phyloP scores from a whole-genome alignment of 2,888 invertebrate species.

The Scelioninae gen. 1 region DNA sequence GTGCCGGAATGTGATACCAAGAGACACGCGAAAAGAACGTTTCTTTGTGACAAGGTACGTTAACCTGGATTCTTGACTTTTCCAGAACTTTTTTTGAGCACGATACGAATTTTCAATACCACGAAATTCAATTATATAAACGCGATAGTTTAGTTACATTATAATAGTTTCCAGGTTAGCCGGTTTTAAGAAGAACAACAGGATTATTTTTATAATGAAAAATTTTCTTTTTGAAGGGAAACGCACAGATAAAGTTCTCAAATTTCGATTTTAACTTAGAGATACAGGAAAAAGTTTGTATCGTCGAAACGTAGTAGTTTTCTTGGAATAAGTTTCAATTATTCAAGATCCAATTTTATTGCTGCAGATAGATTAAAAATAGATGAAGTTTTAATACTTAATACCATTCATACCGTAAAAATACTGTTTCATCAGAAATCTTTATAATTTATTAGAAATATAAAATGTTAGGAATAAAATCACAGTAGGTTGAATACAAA shows the following conservation, averaged over 20 bases:
- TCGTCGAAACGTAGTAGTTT: no score
- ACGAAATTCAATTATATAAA: not conserved
- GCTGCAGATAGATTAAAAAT: no score
- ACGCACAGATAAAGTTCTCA: not conserved
- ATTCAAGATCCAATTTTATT: not conserved
- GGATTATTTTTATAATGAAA: no score
- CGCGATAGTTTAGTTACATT: not conserved
- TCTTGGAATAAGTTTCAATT: not conserved
- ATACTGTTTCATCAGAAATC: no score
- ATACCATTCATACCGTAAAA: no score
- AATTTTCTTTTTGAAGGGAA: not conserved
- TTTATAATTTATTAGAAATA: no score
- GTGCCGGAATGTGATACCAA: conserved; percentile 17
- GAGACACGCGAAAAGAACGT: conserved; percentile 15
- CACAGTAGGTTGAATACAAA: no score
- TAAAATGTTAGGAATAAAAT: no score
- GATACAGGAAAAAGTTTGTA: no score
- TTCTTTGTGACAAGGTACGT: conserved; percentile 15
- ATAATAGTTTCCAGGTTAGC: not conserved
- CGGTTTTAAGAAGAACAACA: no score
- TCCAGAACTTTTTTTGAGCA: conserved; percentile 4
- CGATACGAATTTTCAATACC: conserved; percentile 21
- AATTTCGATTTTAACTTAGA: not conserved
- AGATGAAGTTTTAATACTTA: no score
- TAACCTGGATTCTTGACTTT: conserved; percentile 6